These are phyloP conservation scores for Drosophila oshimai DNA, from an alignment of 1,140 invertebrate genomes.

Conservation along the genomic window DNA sequence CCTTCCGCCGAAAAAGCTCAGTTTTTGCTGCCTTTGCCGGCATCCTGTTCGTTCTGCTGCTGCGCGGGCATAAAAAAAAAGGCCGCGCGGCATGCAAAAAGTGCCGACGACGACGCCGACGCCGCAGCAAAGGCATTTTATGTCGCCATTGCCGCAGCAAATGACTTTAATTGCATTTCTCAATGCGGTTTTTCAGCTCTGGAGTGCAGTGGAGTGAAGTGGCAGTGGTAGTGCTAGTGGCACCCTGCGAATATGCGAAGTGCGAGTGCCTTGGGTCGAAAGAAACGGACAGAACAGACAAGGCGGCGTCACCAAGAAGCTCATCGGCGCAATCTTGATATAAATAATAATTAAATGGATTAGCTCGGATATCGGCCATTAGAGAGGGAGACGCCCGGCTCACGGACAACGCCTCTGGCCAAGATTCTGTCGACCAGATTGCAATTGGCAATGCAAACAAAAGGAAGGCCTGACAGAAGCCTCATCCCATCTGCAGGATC, in stretches of 20 bases:
- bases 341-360: slow-evolving; percentile 82
- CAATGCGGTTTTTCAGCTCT: slow-evolving; percentile 64
- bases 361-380: slow-evolving; percentile 58
- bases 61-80: slow-evolving; percentile 67
- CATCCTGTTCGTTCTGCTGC: slow-evolving; percentile 69
- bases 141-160: slow-evolving; percentile 79
- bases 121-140: slow-evolving; percentile 71
- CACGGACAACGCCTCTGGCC: slow-evolving; percentile 39
- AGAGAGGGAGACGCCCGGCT: slow-evolving; percentile 28
- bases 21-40: slow-evolving; percentile 40
- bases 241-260: not conserved
- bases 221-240: not conserved
- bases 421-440: slow-evolving; percentile 55
- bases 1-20: not conserved
- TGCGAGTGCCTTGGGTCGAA: not conserved
- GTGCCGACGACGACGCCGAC: slow-evolving; percentile 73
- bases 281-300: slow-evolving; percentile 49
- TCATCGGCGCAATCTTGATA: slow-evolving; percentile 65
- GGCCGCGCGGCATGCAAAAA: slow-evolving; percentile 77
- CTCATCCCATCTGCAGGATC: not conserved
- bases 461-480: slow-evolving; percentile 64
- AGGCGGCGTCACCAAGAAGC: slow-evolving; percentile 49
- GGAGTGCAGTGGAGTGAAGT: too few relatives aligned
- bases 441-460: slow-evolving; percentile 59
- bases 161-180: slow-evolving; percentile 81